Base-by-base conservation (phyloP, 2,113 vertebrate species). In the Naja naja region DNA sequence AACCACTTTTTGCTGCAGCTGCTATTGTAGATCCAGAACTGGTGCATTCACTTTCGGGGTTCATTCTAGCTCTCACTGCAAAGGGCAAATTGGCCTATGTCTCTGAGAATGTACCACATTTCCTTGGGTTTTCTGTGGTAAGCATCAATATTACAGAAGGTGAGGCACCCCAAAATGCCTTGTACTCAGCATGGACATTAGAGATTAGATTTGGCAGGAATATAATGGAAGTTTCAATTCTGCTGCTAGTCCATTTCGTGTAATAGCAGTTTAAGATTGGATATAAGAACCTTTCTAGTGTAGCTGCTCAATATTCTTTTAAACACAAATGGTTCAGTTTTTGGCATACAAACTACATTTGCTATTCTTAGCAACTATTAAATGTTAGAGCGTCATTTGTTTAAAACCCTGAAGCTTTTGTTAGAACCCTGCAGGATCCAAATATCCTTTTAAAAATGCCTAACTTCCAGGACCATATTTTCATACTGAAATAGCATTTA, bases 51-150 rank as follows among this genome's bases (percentile, higher is more conserved):
- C 96, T 99, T 92, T 98, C 97, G 0, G 98, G 98, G 4, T 99
- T 99, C 93, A 95, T 99, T 90, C 95, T 99, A 0, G 97, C 98
- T 93, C 96, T 98, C 23, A 98, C 96, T 0, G 85, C 93, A 0
- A 93, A 96, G 0, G 97, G 98, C 90, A 98, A 96, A 91, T 97
- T 99, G 94, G 97, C 98, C 56, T 98, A 98, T 16, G 95, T 99
- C 93, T 99, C 98, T 0, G 98, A 99, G 93, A 98, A 98, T 0
- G 98, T 98, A n/a, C 45, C 90, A 6, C 97, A 98, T 56, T 97
- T 98, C 89, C 97, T 98, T 12, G 98, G 98, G 1, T 95, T 98
- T 92, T 98, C 98, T 0, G 95, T 98, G 98, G 98, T 99, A 96
- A 97, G 96, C 20, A 55, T 91, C 86, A 56, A 39, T n/a, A 0